These are phyloP conservation scores for Seira musarum DNA, from an alignment of 2,888 invertebrate species.

Conservation along the genomic window DNA sequence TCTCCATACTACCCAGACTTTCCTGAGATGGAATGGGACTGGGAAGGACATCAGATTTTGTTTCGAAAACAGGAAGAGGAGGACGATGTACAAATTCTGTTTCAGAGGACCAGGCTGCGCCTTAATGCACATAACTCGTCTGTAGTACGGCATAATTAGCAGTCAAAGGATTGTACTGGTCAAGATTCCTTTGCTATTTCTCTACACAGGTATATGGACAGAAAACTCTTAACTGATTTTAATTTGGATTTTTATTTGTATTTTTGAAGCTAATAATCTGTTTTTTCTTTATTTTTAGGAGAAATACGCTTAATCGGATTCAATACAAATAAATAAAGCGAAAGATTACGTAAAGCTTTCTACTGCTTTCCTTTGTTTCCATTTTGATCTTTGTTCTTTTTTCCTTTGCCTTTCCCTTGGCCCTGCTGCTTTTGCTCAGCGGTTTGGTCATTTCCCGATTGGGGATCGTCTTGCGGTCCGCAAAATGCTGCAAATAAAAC, in stretches of 20 bases:
- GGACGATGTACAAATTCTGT: slow-evolving; percentile 17
- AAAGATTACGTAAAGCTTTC: no score
- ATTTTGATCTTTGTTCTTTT: slow-evolving; percentile 14
- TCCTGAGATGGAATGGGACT: slow-evolving; percentile 37
- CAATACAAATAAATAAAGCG: no score
- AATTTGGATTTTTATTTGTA: slow-evolving; percentile 8
- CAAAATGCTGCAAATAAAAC: no score
- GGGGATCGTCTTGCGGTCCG: slow-evolving; percentile 6
- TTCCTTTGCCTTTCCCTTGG: slow-evolving; percentile 5
- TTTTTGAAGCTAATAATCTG: no score
- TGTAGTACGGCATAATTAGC: no score
- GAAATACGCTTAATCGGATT: no score
- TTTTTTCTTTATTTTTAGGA: no score
- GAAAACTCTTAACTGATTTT: not conserved
- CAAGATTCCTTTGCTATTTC: no score
- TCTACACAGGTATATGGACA: not conserved
- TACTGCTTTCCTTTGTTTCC: slow-evolving; percentile 4
- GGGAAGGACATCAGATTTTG: slow-evolving; percentile 10
- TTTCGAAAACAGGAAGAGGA: slow-evolving; percentile 11
- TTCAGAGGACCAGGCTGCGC: slow-evolving; percentile 10
- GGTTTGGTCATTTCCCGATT: not conserved
- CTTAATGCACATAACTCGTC: no score
- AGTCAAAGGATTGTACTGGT: no score
- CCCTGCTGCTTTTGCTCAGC: not conserved
- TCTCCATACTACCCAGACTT: not conserved